Evolutionary conservation across 2,888 invertebrate genomes (phyloP).

Genomic region (Synanthedon myopaeformis): DNA sequence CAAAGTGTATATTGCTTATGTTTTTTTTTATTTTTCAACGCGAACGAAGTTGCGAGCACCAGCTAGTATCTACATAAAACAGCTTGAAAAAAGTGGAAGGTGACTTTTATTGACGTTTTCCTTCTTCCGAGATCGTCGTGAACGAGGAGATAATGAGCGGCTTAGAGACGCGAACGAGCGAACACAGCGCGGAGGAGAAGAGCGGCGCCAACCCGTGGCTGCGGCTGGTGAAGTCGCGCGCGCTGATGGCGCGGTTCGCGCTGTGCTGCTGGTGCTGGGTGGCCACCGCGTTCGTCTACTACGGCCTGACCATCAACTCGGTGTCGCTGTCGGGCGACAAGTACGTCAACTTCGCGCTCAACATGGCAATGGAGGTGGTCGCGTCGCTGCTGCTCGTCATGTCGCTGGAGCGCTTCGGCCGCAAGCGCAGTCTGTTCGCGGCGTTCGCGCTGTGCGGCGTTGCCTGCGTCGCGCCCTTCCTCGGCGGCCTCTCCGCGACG

Average conservation of each 20-base stretch:
- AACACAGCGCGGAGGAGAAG: slow-evolving; percentile 5
- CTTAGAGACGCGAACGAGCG: slow-evolving; percentile 15
- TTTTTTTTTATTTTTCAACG: too few relatives aligned
- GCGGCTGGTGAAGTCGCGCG: slow-evolving; percentile 30
- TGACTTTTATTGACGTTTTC: too few relatives aligned
- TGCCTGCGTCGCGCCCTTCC: slow-evolving; percentile 43
- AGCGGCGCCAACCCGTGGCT: slow-evolving; percentile 29
- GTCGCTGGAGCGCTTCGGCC: slow-evolving; percentile 52
- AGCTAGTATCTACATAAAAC: too few relatives aligned
- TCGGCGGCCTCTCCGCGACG: slow-evolving; percentile 33
- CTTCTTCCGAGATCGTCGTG: slow-evolving; percentile 9
- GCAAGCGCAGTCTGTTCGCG: slow-evolving; percentile 40
- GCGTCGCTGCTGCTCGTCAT: slow-evolving; percentile 56
- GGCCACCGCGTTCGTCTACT: slow-evolving; percentile 81
- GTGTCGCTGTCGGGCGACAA: slow-evolving; percentile 79
- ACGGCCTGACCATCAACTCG: slow-evolving; percentile 82
- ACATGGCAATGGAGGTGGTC: slow-evolving; percentile 60
- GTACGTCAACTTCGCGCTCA: slow-evolving; percentile 77
- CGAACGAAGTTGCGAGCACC: too few relatives aligned
- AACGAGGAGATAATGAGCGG: slow-evolving; percentile 33
- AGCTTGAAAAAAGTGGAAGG: too few relatives aligned
- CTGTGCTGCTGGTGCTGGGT: slow-evolving; percentile 74
- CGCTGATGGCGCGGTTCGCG: slow-evolving; percentile 34
- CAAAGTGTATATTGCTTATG: too few relatives aligned
- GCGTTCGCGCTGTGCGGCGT: slow-evolving; percentile 47